Evolutionary conservation across 2,888 invertebrate genomes (phyloP).

Genomic region (Saturnia japonica): DNA sequence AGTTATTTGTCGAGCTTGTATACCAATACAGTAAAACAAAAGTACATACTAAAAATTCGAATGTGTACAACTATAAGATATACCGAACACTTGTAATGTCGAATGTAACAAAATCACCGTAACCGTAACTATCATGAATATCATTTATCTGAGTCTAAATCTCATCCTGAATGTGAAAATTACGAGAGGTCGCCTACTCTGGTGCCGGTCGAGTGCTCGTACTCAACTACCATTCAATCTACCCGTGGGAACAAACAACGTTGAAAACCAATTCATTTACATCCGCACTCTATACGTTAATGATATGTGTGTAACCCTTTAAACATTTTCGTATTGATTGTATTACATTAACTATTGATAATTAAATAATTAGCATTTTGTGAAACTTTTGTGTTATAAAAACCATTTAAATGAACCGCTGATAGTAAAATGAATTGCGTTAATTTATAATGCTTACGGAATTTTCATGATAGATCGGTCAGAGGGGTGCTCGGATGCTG

Average conservation of each 20-base stretch:
- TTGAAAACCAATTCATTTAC: conserved; percentile 57
- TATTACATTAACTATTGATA: conserved; percentile 3
- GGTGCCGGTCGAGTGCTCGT: conserved; percentile 31
- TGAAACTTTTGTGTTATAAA: neutral
- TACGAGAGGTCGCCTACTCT: conserved; percentile 28
- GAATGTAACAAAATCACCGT: neutral
- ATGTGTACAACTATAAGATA: too few species aligned
- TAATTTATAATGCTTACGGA: neutral
- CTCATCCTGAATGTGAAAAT: conserved; percentile 40
- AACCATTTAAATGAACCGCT: neutral
- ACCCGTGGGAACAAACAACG: conserved; percentile 49
- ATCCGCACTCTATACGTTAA: conserved; percentile 50
- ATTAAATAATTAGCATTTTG: neutral
- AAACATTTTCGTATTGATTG: conserved; percentile 31
- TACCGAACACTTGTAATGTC: neutral
- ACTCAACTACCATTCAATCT: conserved; percentile 39
- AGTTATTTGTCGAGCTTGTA: too few species aligned
- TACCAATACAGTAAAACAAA: too few species aligned
- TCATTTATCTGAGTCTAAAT: conserved; percentile 27
- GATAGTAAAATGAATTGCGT: neutral
- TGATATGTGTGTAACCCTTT: conserved; percentile 41
- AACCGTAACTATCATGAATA: neutral
- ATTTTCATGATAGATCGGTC: neutral
- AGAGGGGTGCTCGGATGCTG: neutral
- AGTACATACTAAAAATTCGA: too few species aligned